These are phyloP conservation scores for Caiman crocodilus DNA, from an alignment of 2,797 vertebrate species.

Conservation along the genomic window DNA sequence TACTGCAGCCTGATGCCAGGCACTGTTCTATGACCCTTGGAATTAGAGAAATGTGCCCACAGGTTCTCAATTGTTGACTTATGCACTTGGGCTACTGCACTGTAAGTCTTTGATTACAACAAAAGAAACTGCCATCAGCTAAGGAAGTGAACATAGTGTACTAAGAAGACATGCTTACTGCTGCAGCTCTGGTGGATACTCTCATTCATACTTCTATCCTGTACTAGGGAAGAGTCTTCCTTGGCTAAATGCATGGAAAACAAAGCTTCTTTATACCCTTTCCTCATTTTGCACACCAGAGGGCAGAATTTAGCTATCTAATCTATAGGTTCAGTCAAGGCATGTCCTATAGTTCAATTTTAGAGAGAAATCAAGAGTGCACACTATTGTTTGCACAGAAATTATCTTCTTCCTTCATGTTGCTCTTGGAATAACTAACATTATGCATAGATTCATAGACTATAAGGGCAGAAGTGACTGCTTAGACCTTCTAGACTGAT, in stretches of 20 bases:
- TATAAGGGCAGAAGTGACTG: neutral
- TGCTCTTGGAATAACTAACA: neutral
- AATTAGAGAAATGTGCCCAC: neutral
- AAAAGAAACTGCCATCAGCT: fast-evolving
- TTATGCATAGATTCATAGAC: fast-evolving
- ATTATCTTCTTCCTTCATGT: neutral
- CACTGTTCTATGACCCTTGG: neutral
- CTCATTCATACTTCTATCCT: neutral
- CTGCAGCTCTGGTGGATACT: neutral
- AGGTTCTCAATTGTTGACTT: neutral
- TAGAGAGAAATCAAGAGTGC: neutral
- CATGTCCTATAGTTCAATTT: neutral
- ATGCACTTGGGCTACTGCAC: neutral
- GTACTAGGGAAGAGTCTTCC: neutral
- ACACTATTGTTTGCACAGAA: neutral
- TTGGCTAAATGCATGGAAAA: neutral
- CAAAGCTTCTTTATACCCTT: neutral
- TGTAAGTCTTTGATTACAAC: neutral
- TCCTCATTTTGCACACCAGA: slow-evolving; percentile 28
- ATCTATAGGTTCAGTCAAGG: neutral
- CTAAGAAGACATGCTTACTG: neutral
- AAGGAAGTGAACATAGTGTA: fast-evolving
- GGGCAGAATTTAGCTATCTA: slow-evolving; percentile 10
- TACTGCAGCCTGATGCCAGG: neutral
- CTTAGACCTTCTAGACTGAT: neutral